Percentiles rank a stretch among this genome's conserved stretches.
Evolutionary conservation across 2,797 vertebrate genomes (phyloP).

Genomic region (Clangula hyemalis): DNA sequence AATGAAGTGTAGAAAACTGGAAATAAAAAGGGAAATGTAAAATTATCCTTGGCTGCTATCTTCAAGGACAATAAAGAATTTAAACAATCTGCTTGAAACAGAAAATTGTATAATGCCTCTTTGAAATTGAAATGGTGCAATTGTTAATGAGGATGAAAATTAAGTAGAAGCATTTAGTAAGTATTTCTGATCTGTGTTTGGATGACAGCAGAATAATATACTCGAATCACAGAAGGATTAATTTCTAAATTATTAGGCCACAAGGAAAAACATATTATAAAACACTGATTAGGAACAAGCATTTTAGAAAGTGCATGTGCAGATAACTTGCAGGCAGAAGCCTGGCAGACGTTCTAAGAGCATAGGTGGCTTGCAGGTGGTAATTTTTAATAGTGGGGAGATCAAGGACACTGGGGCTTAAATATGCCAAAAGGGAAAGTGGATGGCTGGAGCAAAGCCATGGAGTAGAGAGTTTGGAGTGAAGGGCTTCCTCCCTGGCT

Average conservation of each 20-base stretch:
- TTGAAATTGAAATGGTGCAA: constrained; percentile 64
- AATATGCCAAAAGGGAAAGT: neutral
- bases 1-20: constrained; percentile 19
- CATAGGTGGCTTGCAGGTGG: neutral
- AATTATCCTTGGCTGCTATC: constrained; percentile 47
- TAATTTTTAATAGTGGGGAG: neutral
- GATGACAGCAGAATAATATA: constrained; percentile 59
- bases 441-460: neutral
- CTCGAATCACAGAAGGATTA: constrained; percentile 35
- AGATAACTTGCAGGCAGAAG: neutral
- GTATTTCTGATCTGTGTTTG: constrained; percentile 46
- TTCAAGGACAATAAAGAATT: neutral
- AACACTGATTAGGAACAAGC: neutral
- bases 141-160: constrained; percentile 54
- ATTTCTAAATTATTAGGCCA: constrained; percentile 39
- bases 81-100: constrained; percentile 37
- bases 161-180: constrained; percentile 51
- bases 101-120: constrained; percentile 31
- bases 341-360: neutral
- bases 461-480: neutral
- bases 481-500: neutral
- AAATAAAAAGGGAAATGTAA: constrained; percentile 49
- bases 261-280: constrained; percentile 12
- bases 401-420: neutral
- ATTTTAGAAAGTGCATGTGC: neutral